Evolutionary conservation across 2,888 invertebrate species (phyloP).

Genomic region (Tetropium fuscum): DNA sequence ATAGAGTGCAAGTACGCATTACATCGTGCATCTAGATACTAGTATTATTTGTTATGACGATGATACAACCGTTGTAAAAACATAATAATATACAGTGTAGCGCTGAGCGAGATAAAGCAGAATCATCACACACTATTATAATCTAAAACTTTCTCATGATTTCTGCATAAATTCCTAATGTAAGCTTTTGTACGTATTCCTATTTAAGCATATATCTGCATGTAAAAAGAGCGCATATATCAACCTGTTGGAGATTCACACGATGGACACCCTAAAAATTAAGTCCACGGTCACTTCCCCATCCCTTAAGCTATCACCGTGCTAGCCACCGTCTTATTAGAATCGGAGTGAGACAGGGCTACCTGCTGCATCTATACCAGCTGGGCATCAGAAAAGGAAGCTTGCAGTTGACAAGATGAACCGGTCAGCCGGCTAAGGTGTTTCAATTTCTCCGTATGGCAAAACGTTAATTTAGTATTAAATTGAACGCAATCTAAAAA

Average conservation of each 20-base stretch:
- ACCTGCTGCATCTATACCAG: constrained; percentile 46
- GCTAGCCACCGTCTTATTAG: constrained; percentile 41
- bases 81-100: no score
- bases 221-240: constrained; percentile 60
- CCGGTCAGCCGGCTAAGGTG: constrained; percentile 61
- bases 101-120: background rate
- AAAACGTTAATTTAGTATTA: constrained; percentile 55
- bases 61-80: no score
- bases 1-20: no score
- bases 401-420: constrained; percentile 56
- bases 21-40: no score
- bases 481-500: constrained; percentile 35
- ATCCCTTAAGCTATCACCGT: constrained; percentile 44
- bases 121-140: constrained; percentile 16
- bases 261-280: constrained; percentile 56
- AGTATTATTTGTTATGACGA: no score
- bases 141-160: constrained; percentile 45
- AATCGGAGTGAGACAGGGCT: constrained; percentile 45
- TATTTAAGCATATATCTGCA: constrained; percentile 54
- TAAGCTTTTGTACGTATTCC: constrained; percentile 44
- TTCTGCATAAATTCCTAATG: constrained; percentile 35
- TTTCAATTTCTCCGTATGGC: constrained; percentile 51
- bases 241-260: constrained; percentile 63
- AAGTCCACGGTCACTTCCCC: constrained; percentile 52
- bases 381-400: constrained; percentile 48